Base-by-base conservation (phyloP, 2,113 vertebrate genomes). In the Porphyrio hochstetteri region DNA sequence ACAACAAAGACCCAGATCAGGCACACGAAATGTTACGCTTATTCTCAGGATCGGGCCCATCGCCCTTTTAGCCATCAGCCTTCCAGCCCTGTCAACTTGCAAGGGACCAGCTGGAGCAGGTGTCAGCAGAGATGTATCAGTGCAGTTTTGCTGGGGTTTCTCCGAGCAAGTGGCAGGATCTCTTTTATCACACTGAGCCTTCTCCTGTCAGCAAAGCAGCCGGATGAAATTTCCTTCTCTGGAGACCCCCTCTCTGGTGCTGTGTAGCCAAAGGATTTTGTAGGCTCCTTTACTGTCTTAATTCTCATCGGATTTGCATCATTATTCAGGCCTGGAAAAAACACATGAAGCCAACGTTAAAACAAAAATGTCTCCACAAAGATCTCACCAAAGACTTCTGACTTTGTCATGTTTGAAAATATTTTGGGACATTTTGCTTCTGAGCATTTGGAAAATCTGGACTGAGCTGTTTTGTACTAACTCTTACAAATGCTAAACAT, bases 181-280 rank as follows among this genome's bases (percentile, higher is more conserved):
- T 84, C 93, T 97, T 97, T 97, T 98, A 98, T 98, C 98, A 97
- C 7, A 5, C 94, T 87, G 97, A 97, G 97, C 97, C 97, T 82
- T 86, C 64, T 92, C 96, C 97, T 98, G 98, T 98, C 98, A 98
- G 96, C 96, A 31, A 93, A 88, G 89, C 68, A 72, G 93, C 85
- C 91, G 21, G 97, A 98, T 96, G 96, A 97, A 98, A 97, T 98
- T 97, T 97, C 97, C 96, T 96, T 86, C 94, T 96, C 94, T 96
- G 74, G 95, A 96, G 96, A 96, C 92, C 65, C 68, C 65, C 65
- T 72, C 67, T 90, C 92, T 67, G 63, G 84, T 69, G 83, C 91
- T 94, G 81, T 97, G 95, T 91, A 94, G 88, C 96, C 91, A 96
- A 93, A 96, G 92, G 96, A 96, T 96, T 96, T 94, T 36, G 8